Base-by-base conservation (phyloP, 2,113 vertebrate species). In the Perognathus longimembris region DNA sequence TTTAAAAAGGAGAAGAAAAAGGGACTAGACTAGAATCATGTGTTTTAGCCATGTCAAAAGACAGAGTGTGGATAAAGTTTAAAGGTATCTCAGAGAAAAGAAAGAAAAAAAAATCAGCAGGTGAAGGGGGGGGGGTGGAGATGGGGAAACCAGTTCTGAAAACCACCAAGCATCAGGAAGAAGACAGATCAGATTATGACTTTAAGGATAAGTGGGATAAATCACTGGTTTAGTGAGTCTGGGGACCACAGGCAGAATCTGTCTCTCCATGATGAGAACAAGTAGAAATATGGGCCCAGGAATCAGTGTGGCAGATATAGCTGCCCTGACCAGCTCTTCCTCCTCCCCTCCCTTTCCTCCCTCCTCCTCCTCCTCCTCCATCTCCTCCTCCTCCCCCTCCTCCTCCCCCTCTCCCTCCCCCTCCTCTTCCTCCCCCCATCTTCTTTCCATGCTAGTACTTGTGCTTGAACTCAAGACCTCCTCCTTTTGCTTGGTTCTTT, bases 131-230 rank as follows among this genome's bases (percentile, higher is more conserved):
- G n/a, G n/a, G n/a, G n/a, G n/a, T n/a, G n/a, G 7, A 38, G 11
- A 84, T 34, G 81, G 28, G 6, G 70, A 94, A 87, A 69, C 1
- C 15, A 34, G 9, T 84, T 77, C 69, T 74, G 61, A 95, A 71
- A 78, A 32, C 38, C 4, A 63, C 22, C 4, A 8, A 40, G 69
- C 17, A 6, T n/a, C 12, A 1, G 40, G 0, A 0, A 14, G 9
- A 66, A 81, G 30, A 28, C 67, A 57, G 26, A 12, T 38, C 17
- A 40, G n/a, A 67, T 14, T 0, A 34, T 36, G 17, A 24, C 10
- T 32, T 38, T 24, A 0, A 40, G 36, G 30, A 1, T 6, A 57
- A 40, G 14, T 63, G 12, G 20, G 14, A 59, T 30, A 67, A 40
- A 50, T 12, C 18, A 64, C 5, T 20, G 50, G 36, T 30, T 61